Evolutionary conservation across 2,797 vertebrate genomes (phyloP), one percentile per base, ranked within the genome.

Genomic region (Anniella stebbinsi): DNA sequence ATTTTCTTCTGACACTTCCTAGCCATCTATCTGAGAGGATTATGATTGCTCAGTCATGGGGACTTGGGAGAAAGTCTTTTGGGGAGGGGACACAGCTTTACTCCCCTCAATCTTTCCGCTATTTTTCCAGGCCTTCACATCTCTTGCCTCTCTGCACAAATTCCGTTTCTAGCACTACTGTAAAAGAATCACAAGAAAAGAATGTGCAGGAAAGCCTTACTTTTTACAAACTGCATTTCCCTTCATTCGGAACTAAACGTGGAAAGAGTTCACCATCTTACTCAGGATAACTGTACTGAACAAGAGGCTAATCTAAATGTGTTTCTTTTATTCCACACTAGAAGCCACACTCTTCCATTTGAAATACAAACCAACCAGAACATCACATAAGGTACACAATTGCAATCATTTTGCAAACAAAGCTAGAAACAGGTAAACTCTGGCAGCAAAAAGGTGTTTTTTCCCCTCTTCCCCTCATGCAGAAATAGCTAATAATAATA

Each of bases 391-490:
- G 54, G 18, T 60, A 36, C 25, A 41, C 70, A 92, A 60, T 12
- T 63, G 67, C 80, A 87, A 89, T 93, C 60, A 63, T 80, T 83
- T 51, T 80, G 38, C 82, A 80, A 91, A 1, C 13, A 91, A 93
- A 88, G 66, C 75, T 70, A 86, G 93, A 90, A 77, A 54, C 77
- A 92, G 73, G 92, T 83, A 86, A 93, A 89, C 77, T 36, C 10
- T 86, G 87, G 92, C 86, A 94, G 88, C 92, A 93, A 86, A 72
- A 92, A 93, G 93, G 84, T 30, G 82, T n/a, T 70, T 87, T 91
- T 91, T 6, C 45, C 45, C 45, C 11, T 54, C 11, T 54, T 54
- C 11, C 11, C 51, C 51, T 54, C 54, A 87, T 92, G 90, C 87
- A 93, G 91, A 94, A 83, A 36, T 84, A 94, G 84, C 33, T 0